phyloP scores from a whole-genome alignment of 2,113 vertebrate species.

The Illadopsis cleaveri region DNA sequence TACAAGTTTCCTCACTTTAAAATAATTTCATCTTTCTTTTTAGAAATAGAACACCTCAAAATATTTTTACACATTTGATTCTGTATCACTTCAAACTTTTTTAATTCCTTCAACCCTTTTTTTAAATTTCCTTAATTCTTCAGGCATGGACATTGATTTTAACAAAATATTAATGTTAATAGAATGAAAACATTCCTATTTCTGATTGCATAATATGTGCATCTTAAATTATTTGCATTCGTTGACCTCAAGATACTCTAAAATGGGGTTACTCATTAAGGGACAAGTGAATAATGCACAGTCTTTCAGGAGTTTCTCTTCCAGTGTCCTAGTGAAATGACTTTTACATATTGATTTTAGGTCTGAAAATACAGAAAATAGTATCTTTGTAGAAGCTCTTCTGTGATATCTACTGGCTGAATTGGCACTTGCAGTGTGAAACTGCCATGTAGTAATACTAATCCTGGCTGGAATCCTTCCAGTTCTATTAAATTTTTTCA shows the following conservation, averaged over 20 bases:
- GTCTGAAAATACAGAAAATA: not conserved
- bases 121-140: not conserved
- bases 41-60: not conserved
- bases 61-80: not conserved
- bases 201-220: not conserved
- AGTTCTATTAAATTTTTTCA: not conserved
- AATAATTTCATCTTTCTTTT: not conserved
- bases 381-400: not conserved
- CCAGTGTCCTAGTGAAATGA: not conserved
- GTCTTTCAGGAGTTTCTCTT: not conserved
- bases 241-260: not conserved
- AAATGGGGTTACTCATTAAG: not conserved
- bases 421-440: not conserved
- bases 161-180: not conserved
- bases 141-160: not conserved
- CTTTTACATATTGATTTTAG: not conserved
- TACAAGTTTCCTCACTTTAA: not conserved
- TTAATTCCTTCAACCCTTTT: not conserved
- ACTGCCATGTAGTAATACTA: not conserved
- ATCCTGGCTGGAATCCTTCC: not conserved
- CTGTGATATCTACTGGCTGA: conserved; percentile 45
- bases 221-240: not conserved
- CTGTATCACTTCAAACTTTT: not conserved
- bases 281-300: not conserved
- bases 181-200: not conserved